Conservation (phyloP, 2,113 vertebrate genomes). For the Leucosticte australis region DNA sequence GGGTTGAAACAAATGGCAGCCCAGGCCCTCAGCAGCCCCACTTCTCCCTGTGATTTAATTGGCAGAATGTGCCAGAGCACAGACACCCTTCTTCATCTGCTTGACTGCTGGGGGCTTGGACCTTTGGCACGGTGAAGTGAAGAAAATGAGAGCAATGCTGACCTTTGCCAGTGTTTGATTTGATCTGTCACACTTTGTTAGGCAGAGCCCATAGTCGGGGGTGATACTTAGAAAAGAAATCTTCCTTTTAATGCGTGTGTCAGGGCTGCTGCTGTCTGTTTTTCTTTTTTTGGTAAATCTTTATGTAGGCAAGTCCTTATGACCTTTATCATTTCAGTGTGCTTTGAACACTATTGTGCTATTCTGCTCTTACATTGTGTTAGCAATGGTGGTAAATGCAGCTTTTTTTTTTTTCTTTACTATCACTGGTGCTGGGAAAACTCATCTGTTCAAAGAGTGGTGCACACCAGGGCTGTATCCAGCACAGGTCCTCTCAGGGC, state of each 20-base stretch:
- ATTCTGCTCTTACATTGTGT: not conserved
- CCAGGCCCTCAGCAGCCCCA: not conserved
- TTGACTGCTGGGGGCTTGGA: not conserved
- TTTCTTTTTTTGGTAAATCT: not conserved
- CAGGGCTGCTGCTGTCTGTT: not conserved
- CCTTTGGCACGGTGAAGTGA: not conserved
- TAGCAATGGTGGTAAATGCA: not conserved
- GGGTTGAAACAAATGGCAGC: not conserved
- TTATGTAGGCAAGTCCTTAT: not conserved
- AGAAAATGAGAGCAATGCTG: not conserved
- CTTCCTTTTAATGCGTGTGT: not conserved
- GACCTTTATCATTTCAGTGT: not conserved
- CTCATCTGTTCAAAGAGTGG: not conserved
- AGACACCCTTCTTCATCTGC: not conserved
- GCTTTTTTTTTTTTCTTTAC: not conserved
- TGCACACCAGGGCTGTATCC: not conserved
- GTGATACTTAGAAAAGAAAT: not conserved
- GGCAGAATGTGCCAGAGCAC: accelerated
- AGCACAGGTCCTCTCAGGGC: not conserved
- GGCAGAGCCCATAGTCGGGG: not conserved
- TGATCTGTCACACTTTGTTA: not conserved
- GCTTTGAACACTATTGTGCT: not conserved
- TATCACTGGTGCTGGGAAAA: not conserved
- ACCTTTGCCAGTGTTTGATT: not conserved
- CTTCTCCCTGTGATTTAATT: not conserved